phyloP scores from a whole-genome alignment of 2,888 invertebrate genomes.

The Andrena marginata region DNA sequence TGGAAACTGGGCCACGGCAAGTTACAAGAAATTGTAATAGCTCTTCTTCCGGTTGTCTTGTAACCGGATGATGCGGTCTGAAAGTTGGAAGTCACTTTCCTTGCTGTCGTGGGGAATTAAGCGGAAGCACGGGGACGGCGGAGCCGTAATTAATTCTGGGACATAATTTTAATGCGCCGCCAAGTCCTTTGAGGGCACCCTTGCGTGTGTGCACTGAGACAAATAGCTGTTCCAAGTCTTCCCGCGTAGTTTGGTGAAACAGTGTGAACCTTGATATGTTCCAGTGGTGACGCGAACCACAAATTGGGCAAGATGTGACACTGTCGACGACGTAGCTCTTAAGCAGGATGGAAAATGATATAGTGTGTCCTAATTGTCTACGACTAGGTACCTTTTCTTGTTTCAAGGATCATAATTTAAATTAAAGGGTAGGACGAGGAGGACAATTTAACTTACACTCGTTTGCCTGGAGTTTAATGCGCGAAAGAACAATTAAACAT shows the following conservation, averaged over 20 bases:
- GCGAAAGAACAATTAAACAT: neutral
- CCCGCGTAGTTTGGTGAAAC: neutral
- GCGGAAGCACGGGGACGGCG: slow-evolving; percentile 17
- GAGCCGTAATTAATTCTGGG: slow-evolving; percentile 55
- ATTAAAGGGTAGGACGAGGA: too few species aligned
- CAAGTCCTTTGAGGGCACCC: neutral
- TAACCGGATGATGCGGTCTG: slow-evolving; percentile 49
- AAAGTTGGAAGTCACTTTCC: slow-evolving; percentile 44
- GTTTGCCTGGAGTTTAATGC: neutral
- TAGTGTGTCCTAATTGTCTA: too few species aligned
- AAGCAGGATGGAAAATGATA: too few species aligned
- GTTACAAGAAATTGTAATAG: slow-evolving; percentile 55
- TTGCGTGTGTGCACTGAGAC: neutral
- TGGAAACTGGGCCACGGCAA: slow-evolving; percentile 36
- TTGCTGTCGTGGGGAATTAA: slow-evolving; percentile 41
- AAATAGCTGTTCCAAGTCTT: neutral
- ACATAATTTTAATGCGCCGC: slow-evolving; percentile 53
- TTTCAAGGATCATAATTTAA: too few species aligned
- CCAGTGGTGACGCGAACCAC: neutral
- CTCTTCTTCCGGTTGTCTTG: slow-evolving; percentile 39
- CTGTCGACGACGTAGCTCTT: too few species aligned
- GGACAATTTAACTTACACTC: neutral
- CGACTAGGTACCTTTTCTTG: too few species aligned
- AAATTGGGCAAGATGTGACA: too few species aligned
- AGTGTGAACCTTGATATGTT: neutral